These are phyloP conservation scores for Notospermus geniculatus DNA, from an alignment of 1,140 invertebrate species.

Conservation along the genomic window DNA sequence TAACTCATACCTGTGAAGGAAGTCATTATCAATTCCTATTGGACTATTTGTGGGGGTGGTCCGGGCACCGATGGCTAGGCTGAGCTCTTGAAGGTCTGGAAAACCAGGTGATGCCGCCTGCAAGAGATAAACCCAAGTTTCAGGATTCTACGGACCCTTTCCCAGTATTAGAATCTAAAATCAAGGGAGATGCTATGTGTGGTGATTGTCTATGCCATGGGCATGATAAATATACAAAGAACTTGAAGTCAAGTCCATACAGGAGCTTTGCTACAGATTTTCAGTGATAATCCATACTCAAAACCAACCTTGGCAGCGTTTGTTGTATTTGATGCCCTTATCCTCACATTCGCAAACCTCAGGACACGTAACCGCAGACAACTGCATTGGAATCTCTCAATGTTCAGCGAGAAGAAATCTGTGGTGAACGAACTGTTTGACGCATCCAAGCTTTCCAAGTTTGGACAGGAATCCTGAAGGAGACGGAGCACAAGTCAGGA, in stretches of 20 bases:
- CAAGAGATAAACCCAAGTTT: slow-evolving; percentile 16
- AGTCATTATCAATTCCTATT: slow-evolving; percentile 69
- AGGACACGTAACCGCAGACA: slow-evolving; percentile 76
- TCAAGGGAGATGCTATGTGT: too few species aligned
- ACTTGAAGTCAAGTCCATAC: too few species aligned
- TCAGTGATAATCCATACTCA: too few species aligned
- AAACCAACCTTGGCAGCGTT: slow-evolving; percentile 70
- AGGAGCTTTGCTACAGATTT: too few species aligned
- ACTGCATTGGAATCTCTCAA: slow-evolving; percentile 76
- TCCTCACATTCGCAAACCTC: slow-evolving; percentile 74
- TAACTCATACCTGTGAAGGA: slow-evolving; percentile 62
- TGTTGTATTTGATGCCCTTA: slow-evolving; percentile 67
- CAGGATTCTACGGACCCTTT: too few species aligned
- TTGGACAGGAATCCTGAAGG: slow-evolving; percentile 69
- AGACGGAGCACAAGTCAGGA: slow-evolving; percentile 20
- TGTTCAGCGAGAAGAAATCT: slow-evolving; percentile 66
- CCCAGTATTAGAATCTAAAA: too few species aligned
- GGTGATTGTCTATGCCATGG: too few species aligned
- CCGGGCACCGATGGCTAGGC: slow-evolving; percentile 62
- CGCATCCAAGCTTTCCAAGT: slow-evolving; percentile 74
- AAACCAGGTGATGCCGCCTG: slow-evolving; percentile 75
- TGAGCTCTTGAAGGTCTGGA: slow-evolving; percentile 75
- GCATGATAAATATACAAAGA: too few species aligned
- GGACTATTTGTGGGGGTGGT: slow-evolving; percentile 25
- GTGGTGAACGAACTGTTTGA: slow-evolving; percentile 69